Evolutionary conservation across 2,113 vertebrate species (phyloP).

Genomic region (Cettia cetti): DNA sequence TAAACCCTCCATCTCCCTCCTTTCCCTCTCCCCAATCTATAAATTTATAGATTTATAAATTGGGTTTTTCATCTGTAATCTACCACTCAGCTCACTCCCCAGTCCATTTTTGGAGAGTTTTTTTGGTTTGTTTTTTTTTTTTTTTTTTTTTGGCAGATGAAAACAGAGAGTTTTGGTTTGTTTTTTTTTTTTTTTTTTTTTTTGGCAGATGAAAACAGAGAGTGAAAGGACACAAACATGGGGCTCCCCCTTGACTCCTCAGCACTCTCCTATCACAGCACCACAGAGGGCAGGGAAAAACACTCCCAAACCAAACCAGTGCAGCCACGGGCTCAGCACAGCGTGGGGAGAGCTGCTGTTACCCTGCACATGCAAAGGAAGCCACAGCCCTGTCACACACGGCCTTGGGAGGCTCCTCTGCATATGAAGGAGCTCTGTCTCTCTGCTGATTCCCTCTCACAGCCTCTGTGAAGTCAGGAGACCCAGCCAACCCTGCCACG

Average conservation of each 20-base stretch:
- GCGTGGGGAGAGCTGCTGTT: background rate
- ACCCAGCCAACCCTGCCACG: slow-evolving; percentile 6
- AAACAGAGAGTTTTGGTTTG: background rate
- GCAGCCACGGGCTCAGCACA: background rate
- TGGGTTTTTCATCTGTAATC: background rate
- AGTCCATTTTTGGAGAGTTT: background rate
- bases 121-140: background rate
- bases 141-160: background rate
- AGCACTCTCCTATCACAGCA: background rate
- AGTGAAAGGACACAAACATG: background rate
- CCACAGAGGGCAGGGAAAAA: background rate
- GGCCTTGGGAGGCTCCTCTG: background rate
- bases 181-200: no score
- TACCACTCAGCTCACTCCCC: background rate
- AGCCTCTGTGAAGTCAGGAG: background rate
- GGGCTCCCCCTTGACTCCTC: background rate
- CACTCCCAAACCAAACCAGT: background rate
- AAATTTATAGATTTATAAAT: background rate
- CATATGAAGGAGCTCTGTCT: background rate
- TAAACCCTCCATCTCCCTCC: background rate
- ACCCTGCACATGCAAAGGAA: background rate
- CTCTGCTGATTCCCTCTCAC: background rate
- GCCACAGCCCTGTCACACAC: background rate
- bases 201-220: background rate
- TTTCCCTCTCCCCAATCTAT: background rate